Percentiles rank a stretch among this genome's conserved stretches.
phyloP scores from a whole-genome alignment of 2,113 vertebrate species.

The Macquaria ambigua region DNA sequence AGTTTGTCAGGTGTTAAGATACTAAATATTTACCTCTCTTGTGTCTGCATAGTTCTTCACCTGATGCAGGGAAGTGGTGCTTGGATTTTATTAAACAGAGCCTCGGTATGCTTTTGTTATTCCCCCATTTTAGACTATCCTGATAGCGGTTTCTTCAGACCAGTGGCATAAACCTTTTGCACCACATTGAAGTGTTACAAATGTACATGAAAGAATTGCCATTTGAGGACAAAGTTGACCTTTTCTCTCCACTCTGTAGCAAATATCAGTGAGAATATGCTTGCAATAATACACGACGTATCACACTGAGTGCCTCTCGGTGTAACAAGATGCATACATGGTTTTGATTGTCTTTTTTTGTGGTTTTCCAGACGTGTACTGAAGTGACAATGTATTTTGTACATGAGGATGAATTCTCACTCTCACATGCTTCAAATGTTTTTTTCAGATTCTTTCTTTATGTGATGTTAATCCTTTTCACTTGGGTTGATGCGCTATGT shows the following conservation, averaged over 20 bases:
- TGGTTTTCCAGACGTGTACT: conserved; percentile 75
- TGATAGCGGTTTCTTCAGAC: conserved; percentile 60
- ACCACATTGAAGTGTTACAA: conserved; percentile 77
- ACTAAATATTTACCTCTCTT: conserved; percentile 76
- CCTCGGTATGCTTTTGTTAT: conserved; percentile 69
- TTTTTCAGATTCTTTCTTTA: conserved; percentile 66
- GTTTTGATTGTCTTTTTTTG: conserved; percentile 81
- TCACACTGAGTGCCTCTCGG: conserved; percentile 86
- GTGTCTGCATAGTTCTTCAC: conserved; percentile 76
- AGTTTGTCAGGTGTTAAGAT: conserved; percentile 80
- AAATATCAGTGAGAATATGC: conserved; percentile 84
- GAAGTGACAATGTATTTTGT: conserved; percentile 85
- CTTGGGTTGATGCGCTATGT: conserved; percentile 70
- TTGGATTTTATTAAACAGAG: conserved; percentile 63
- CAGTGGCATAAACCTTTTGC: conserved; percentile 63
- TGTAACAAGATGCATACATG: conserved; percentile 83
- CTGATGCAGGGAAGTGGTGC: conserved; percentile 71
- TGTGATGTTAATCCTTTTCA: conserved; percentile 72
- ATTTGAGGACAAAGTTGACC: conserved; percentile 73
- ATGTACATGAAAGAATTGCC: conserved; percentile 76
- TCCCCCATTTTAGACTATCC: conserved; percentile 65
- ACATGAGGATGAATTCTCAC: conserved; percentile 78
- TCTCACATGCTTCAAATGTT: conserved; percentile 72
- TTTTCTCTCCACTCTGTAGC: conserved; percentile 85
- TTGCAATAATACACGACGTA: conserved; percentile 85